Evolutionary conservation across 2,113 vertebrate species (phyloP), one percentile per base, ranked within the genome.

Genomic region (Ardeotis arabs): DNA sequence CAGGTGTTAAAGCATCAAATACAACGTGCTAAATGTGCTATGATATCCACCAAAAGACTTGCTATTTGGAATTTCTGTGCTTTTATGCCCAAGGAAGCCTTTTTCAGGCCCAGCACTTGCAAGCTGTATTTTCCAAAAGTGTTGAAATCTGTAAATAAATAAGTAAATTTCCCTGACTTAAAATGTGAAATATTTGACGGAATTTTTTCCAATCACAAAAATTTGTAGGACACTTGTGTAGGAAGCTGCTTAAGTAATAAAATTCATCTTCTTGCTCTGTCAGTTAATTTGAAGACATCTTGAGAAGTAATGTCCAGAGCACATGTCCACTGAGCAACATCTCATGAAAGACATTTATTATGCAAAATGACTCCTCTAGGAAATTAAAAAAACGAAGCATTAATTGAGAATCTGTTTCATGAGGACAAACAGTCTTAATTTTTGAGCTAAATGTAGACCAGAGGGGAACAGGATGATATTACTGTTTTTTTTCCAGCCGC

Each of bases 41-140:
- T 1, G 2, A 95, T 12, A 11, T 96, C 95, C 60, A 98, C 29
- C 59, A 98, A 58, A 69, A 98, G 60, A 7, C 97, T 95, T 6
- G 97, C 98, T 96, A 86, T 98, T 96, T 98, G 98, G 92, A 98
- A 98, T 50, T 97, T 97, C 68, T 98, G 53, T 69, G 96, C 31
- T 50, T 95, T 98, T 27, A 23, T 91, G 50, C n/a, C 52, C 72
- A 98, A 63, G 27, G 98, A 98, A 68, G 98, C 7, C 98, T 80
- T 98, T 98, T 84, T 98, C 97, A 11, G 96, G 91, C 21, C 98
- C 98, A 33, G 85, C 96, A 73, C 74, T 97, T 18, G 83, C 91
- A 45, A 99, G 95, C 70, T 99, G 97, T 31, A 98, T 96, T 39
- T 98, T 96, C 98, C 98, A 98, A 73, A 99, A 92, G 69, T 93